phyloP scores from a whole-genome alignment of 2,113 vertebrate genomes.

The Galemys pyrenaicus region DNA sequence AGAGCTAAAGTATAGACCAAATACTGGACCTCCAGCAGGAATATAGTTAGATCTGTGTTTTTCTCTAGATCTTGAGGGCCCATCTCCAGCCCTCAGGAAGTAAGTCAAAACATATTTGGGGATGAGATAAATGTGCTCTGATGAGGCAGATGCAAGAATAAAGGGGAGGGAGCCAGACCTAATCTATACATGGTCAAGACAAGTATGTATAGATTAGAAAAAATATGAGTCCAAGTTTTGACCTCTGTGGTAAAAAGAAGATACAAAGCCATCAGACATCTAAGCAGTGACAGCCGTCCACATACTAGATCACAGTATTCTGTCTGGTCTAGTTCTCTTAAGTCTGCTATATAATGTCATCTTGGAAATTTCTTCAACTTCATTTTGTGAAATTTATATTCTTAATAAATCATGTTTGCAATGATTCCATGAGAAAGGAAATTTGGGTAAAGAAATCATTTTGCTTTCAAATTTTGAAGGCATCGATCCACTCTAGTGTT shows the following conservation, averaged over 20 bases:
- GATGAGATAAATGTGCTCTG: neutral
- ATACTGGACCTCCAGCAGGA: neutral
- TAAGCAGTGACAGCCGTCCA: neutral
- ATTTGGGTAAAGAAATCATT: neutral
- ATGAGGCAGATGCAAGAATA: neutral
- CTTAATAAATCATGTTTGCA: neutral
- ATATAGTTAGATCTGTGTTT: neutral
- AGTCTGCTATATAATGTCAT: neutral
- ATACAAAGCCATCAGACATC: neutral
- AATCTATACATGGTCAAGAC: neutral
- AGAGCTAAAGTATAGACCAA: neutral
- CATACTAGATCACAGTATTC: neutral
- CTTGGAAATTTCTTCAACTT: neutral
- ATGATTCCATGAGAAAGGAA: neutral
- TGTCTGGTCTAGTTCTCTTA: neutral
- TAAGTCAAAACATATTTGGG: neutral
- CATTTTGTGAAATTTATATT: neutral
- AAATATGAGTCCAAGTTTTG: neutral
- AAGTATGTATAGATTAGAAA: neutral
- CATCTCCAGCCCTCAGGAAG: neutral
- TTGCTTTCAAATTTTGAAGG: slow-evolving; percentile 15
- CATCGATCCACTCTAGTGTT: neutral
- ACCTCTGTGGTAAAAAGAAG: neutral
- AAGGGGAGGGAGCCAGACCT: neutral
- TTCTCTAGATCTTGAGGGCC: neutral